Conservation (phyloP, 2,888 invertebrate species). For the Asteroscopus sphinx region DNA sequence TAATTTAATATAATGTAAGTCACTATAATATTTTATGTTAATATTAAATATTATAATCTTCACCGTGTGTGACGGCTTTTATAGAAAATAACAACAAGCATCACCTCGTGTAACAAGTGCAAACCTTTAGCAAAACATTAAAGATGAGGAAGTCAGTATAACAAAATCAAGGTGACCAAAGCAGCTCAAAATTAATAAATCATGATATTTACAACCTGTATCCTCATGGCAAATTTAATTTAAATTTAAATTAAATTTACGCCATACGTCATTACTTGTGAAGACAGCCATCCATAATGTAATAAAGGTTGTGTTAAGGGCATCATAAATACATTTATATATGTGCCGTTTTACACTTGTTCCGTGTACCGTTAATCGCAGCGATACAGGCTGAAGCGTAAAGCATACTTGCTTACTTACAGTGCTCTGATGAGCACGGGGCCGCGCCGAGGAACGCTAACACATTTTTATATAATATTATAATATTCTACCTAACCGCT, state of each 20-base stretch:
- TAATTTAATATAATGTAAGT: too few species aligned
- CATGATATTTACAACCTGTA: constrained; percentile 32
- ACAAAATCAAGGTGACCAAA: background rate
- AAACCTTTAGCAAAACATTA: too few species aligned
- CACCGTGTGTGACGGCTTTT: too few species aligned
- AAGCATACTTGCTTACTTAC: constrained; percentile 7
- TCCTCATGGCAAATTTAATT: constrained; percentile 28
- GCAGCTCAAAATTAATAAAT: constrained; percentile 12
- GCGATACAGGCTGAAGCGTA: constrained; percentile 38
- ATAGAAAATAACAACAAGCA: too few species aligned
- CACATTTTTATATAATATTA: constrained; percentile 51
- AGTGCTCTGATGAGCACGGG: constrained; percentile 23
- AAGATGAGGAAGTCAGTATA: background rate
- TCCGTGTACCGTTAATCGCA: constrained; percentile 21
- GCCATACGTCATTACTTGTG: constrained; percentile 28
- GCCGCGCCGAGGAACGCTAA: constrained; percentile 55
- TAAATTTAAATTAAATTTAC: constrained; percentile 40
- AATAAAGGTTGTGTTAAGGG: constrained; percentile 31
- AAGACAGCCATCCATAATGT: constrained; percentile 24
- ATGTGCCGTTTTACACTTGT: background rate
- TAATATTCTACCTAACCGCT: constrained; percentile 54
- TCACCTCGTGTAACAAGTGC: too few species aligned
- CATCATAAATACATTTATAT: background rate
- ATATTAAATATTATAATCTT: too few species aligned
- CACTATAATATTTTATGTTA: too few species aligned